Conservation (phyloP, 2,113 vertebrate species). For the Grantiella picta region DNA sequence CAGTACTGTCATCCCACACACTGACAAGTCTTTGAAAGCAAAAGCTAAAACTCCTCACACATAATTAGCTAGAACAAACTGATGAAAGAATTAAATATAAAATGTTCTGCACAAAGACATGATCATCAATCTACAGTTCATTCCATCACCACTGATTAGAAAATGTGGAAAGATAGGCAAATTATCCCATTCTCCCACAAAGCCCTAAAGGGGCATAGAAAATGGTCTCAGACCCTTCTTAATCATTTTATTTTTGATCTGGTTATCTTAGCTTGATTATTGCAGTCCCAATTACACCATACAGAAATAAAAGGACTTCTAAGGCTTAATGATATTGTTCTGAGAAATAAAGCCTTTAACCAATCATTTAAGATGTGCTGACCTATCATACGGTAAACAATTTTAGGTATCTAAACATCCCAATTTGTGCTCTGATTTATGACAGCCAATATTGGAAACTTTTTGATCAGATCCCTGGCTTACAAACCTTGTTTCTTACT, state of each 20-base stretch:
- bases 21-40: conserved; percentile 62
- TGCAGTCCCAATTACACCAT: background rate
- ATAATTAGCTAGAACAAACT: conserved; percentile 62
- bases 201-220: background rate
- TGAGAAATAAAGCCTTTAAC: background rate
- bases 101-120: conserved; percentile 37
- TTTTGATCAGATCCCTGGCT: background rate
- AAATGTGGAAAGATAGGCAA: conserved; percentile 11
- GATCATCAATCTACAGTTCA: conserved; percentile 33
- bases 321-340: background rate
- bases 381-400: background rate
- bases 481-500: background rate
- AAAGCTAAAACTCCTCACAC: conserved; percentile 53
- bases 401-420: background rate
- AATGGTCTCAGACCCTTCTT: background rate
- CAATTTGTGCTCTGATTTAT: background rate
- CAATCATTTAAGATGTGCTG: background rate
- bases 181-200: background rate
- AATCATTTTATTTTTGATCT: background rate
- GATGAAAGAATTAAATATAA: conserved; percentile 57
- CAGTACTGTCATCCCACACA: conserved; percentile 44
- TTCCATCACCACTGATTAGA: background rate
- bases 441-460: background rate
- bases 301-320: background rate
- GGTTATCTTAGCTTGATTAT: background rate